Base-by-base conservation (phyloP, 2,888 invertebrate genomes). In the Metopia argyrocephala region DNA sequence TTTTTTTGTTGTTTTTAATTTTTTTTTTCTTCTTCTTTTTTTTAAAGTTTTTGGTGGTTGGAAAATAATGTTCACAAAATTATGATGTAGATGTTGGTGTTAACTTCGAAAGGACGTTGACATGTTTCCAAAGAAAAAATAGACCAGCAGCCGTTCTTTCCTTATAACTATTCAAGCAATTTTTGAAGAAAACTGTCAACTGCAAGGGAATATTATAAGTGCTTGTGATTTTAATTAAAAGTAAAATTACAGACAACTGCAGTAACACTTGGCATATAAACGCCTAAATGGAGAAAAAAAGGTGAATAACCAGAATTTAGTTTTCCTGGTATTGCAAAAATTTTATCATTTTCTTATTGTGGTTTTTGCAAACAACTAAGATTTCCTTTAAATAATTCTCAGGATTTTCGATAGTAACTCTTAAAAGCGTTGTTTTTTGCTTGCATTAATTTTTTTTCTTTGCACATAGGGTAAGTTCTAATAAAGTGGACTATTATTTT, bases 91-190 rank as follows among this genome's bases (percentile, higher is more conserved):
- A 9, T 68, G 57, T 57, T 64, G 80, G 64, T 76, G 57, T 71
- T 76, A 68, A 68, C 70, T 76, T 76, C 62, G 64, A 68, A 57
- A 78, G 80, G 78, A 74, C 80, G 59, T 70, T 78, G 76, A 78
- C 80, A 74, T 65, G 57, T 7, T 62, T 20, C n/a, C 15, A 15
- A 27, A 27, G 15, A 54, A 54, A 54, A 23, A 25, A 54, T 25
- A 25, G 21, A 46, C n/a, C 21, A 21, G 15, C 18, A 50, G 18
- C 45, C n/a, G 27, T 61, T 46, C 3, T n/a, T 48, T 45, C 45
- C 23, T 23, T 48, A 15, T 7, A 2, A 31, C 15, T 28, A 21
- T 50, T 65, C 28, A 20, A 38, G 38, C 20, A 25, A 50, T 50
- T 15, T 12, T n/a, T 52, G 20, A 45, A 50, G 64, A 18, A 27